These are phyloP conservation scores for Drosophila setifemur DNA, from an alignment of 1,140 invertebrate genomes.

Conservation along the genomic window DNA sequence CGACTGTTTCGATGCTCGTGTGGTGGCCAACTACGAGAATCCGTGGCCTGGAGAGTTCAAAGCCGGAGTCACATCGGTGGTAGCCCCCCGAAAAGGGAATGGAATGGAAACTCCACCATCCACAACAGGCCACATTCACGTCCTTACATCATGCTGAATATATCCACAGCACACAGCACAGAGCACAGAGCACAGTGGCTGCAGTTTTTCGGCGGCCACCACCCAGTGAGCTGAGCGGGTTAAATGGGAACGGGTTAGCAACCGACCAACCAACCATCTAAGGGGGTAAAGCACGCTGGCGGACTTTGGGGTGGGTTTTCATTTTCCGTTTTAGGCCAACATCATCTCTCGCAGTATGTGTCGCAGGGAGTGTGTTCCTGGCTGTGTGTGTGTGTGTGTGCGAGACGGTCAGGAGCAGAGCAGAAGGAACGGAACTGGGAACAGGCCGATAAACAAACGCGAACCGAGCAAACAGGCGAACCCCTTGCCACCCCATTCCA, in stretches of 20 bases:
- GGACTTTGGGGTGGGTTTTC: conserved; percentile 22
- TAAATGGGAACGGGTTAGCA: conserved; percentile 18
- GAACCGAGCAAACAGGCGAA: conserved; percentile 2
- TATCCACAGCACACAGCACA: neutral
- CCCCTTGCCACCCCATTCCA: conserved; percentile 13
- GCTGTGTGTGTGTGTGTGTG: conserved; percentile 3
- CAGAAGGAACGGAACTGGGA: conserved; percentile 24
- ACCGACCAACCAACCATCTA: too few relatives aligned
- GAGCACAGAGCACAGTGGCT: too few relatives aligned
- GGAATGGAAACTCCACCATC: conserved; percentile 33
- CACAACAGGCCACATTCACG: conserved; percentile 5
- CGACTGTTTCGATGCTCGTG: conserved; percentile 66
- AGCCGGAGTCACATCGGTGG: conserved; percentile 20
- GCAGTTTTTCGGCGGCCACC: conserved; percentile 52
- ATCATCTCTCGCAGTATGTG: too few relatives aligned
- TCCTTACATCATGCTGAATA: conserved; percentile 15
- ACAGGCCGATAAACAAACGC: conserved; percentile 47
- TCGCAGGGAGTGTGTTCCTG: neutral
- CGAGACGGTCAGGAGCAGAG: conserved; percentile 13
- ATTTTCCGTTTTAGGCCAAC: conserved; percentile 19
- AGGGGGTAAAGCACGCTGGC: conserved; percentile 5
- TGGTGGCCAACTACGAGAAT: conserved; percentile 66
- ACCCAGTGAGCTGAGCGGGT: conserved; percentile 6
- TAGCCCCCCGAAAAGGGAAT: conserved; percentile 13
- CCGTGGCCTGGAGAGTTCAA: neutral